Base-by-base conservation (phyloP, 2,888 invertebrate genomes). In the Hedychridium roseum region DNA sequence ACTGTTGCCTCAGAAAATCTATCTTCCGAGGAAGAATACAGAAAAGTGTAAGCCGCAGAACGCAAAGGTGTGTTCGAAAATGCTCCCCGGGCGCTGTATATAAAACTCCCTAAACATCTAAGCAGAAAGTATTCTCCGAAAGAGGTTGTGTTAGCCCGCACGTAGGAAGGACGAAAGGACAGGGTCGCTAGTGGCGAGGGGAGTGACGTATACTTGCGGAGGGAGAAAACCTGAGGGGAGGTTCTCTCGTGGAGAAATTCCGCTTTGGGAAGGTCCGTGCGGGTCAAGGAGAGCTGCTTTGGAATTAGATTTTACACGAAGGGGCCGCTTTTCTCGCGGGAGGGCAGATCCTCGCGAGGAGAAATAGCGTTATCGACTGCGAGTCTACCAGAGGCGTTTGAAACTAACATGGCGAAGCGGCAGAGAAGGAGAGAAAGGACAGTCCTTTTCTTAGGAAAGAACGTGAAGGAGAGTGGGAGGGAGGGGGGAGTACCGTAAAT, bases 231-330 rank as follows among this genome's bases (percentile, higher is more conserved):
- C 3, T 11, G 27, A 12, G 12, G 12, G 27, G 27, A 27, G 12
- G 27, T 27, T 27, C 12, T 27, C 12, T 12, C 27, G n/a, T 7
- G 9, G 31, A 31, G 12, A 31, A 31, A 12, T 31, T 31, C 12
- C 27, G 27, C 12, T 27, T 27, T 11, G 12, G 27, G 12, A 27
- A 12, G 27, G 3, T 27, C 27, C 27, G 27, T 2, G 2, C 12
- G 12, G 27, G 12, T 12, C 27, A 38, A 23, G 18, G 32, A 39
- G n/a, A 32, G 43, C 50, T 40, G 32, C 43, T 54, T 45, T 49
- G 45, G 56, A 60, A 64, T 64, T 64, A 64, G 63, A 64, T 64
- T 64, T 62, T 58, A 46, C 55, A 56, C 49, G 60, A 27, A 45
- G 54, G 50, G 50, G 50, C 51, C 57, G 50, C 55, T 62, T 46